Evolutionary conservation across 2,113 vertebrate genomes (phyloP), one percentile per base, ranked within the genome.

Genomic region (Corydoras maculifer): DNA sequence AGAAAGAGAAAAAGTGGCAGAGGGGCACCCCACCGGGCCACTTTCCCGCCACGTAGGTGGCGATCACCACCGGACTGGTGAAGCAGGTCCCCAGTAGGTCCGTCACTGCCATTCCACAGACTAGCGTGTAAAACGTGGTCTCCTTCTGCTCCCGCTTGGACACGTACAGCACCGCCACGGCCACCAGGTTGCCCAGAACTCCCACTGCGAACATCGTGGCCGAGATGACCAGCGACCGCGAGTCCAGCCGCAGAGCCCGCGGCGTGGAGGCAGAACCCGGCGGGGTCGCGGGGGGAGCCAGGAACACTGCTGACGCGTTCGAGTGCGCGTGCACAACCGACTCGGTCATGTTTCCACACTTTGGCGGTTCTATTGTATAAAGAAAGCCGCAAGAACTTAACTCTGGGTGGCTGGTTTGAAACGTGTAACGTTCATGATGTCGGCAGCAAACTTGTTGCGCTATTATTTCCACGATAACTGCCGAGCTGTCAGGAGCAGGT

Each of bases 1-100:
- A 90, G 80, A 91, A 92, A 63, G 90, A 91, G 79, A 92, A 91
- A 81, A 91, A 91, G 71, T 91, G 83, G 75, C 90, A 92, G 6
- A 92, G 87, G 51, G 83, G 81, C 31, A 66, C 61, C 8, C 89
- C 90, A 8, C 90, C 90, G 0, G 88, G 90, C 90, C 90, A 92
- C 14, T 82, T 81, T 61, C 62, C 82, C 48, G 73, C 75, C n/a
- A 89, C 81, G 55, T 92, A 91, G 0, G 89, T 90, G 30, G 88
- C 90, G 68, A 92, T 91, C 43, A 92, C 90, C 79, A 92, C 89
- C 0, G 90, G 90, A 71, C 89, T 91, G 58, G 90, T 91, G 84
- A 88, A 91, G 77, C 90, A 91, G 0, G 90, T 92, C 3, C 90
- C 90, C 77, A 92, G 11, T 54, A 92, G 82, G 64, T 92, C 90